phyloP scores from a whole-genome alignment of 2,113 vertebrate genomes.

The Corynorhinus townsendii region DNA sequence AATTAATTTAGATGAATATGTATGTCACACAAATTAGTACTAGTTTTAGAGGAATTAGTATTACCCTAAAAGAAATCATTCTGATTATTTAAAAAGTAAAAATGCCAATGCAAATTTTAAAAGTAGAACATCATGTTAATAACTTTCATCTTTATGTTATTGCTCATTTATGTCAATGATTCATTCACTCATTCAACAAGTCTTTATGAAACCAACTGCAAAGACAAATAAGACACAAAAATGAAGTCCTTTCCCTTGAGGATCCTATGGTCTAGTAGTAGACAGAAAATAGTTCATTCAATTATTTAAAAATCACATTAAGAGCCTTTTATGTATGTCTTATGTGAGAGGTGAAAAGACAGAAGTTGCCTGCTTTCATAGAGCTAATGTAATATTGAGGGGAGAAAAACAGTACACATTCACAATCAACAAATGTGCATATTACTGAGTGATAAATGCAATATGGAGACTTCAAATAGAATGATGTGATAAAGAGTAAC shows the following conservation, averaged over 20 bases:
- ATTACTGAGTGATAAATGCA: background rate
- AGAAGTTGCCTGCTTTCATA: background rate
- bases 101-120: conserved; percentile 66
- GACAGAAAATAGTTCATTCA: background rate
- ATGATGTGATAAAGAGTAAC: background rate
- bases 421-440: background rate
- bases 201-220: conserved; percentile 32
- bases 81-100: conserved; percentile 61
- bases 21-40: conserved; percentile 68
- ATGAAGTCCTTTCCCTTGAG: background rate
- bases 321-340: background rate
- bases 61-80: conserved; percentile 57
- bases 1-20: conserved; percentile 75
- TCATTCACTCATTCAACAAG: conserved; percentile 60
- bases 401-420: background rate
- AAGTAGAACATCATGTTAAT: conserved; percentile 70
- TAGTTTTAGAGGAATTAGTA: conserved; percentile 65
- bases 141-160: conserved; percentile 72
- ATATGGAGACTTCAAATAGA: background rate
- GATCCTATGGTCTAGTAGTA: background rate
- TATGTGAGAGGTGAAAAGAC: background rate
- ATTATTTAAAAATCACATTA: background rate
- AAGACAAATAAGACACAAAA: background rate
- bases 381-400: background rate
- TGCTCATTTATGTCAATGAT: conserved; percentile 71